Evolutionary conservation across 2,797 vertebrate genomes (phyloP), one percentile per base, ranked within the genome.

Genomic region (Neopelma chrysocephalum): DNA sequence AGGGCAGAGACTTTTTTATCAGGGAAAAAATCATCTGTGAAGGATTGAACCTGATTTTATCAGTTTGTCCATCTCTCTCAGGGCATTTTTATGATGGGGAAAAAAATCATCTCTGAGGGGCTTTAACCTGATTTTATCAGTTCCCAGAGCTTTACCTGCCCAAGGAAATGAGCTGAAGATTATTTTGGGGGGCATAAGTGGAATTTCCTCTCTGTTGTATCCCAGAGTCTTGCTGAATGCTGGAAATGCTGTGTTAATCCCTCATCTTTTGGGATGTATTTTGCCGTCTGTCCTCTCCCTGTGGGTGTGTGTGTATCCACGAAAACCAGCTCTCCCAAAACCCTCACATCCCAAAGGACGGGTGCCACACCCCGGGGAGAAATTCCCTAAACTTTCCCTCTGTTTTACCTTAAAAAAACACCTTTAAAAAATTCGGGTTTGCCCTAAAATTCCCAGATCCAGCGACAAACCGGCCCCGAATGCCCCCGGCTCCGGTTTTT

Each of bases 361-460:
- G 26, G 34, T 1, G 0, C 42, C 62, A 23, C 32, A 62, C 9
- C 19, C 56, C 9, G 36, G 22, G 25, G 50, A 15, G 43, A 48
- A 12, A 31, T 77, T 71, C 31, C 19, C 25, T 4, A 5, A 29
- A 64, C n/a, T 26, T 4, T 4, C 19, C 23, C 38, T 15, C 27
- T 0, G 0, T 48, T 51, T 53, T 15, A 7, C 38, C 25, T 10
- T 6, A 15, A 31, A 83, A 31, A 78, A 45, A 65, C 2, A 5
- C 8, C 38, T 14, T 6, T 4, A 15, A 13, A 71, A 40, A 65
- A 9, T 23, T 9, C 0, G 0, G 11, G 11, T 58, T 58, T 15
- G 1, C 45, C 2, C 0, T 29, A 2, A 38, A 42, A 1, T 38
- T 29, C 25, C 42, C 18, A 40, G 45, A 18, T 29, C 26, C 19